phyloP scores from a whole-genome alignment of 1,140 invertebrate genomes.

The Drosophila simulans region DNA sequence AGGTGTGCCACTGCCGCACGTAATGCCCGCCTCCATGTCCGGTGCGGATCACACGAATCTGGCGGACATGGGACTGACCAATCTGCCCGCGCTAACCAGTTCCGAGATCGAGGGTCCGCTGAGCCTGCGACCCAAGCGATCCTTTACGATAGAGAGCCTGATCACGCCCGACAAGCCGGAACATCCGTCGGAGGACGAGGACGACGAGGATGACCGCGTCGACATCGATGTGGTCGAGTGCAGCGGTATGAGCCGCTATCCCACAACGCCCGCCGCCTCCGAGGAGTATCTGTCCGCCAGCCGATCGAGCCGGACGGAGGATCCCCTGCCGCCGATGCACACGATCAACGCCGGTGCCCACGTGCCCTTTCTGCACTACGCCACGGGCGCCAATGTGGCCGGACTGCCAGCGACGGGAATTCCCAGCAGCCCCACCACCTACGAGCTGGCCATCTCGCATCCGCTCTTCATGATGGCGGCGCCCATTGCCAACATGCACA shows the following conservation, averaged over 20 bases:
- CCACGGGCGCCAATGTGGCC: constrained; percentile 61
- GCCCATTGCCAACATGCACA: constrained; percentile 64
- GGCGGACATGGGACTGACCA: constrained; percentile 85
- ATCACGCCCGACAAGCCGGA: constrained; percentile 88
- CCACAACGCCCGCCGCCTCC: constrained; percentile 41
- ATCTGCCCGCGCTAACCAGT: constrained; percentile 67
- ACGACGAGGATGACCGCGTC: constrained; percentile 59
- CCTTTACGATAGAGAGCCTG: constrained; percentile 95
- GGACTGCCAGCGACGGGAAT: constrained; percentile 57
- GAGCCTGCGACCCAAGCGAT: constrained; percentile 85
- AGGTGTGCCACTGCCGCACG: constrained; percentile 27
- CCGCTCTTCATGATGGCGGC: constrained; percentile 72
- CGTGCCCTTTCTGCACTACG: constrained; percentile 71
- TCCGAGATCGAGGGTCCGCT: constrained; percentile 45
- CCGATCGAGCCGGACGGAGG: constrained; percentile 41
- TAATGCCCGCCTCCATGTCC: constrained; percentile 43
- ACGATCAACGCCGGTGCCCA: constrained; percentile 72
- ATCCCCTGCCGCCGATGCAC: constrained; percentile 69
- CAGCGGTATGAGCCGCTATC: constrained; percentile 35
- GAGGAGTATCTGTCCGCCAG: constrained; percentile 51
- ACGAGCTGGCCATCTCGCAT: constrained; percentile 72
- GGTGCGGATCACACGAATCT: constrained; percentile 44
- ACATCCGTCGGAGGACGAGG: constrained; percentile 54
- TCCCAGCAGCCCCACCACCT: constrained; percentile 43
- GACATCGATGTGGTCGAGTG: constrained; percentile 74